phyloP scores from a whole-genome alignment of 2,113 vertebrate genomes.

The Cairina moschata region DNA sequence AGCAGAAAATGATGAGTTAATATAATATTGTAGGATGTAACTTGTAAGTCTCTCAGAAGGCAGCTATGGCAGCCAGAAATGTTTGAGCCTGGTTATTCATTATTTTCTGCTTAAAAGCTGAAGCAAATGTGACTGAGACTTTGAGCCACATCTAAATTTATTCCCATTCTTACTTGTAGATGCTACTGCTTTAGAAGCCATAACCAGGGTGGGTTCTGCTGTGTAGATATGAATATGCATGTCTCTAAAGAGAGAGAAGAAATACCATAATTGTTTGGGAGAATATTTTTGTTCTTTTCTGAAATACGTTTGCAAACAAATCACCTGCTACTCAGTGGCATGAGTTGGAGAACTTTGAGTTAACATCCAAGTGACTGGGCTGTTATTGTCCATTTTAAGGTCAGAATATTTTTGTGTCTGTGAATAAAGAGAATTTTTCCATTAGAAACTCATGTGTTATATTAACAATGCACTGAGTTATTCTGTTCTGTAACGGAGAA shows the following conservation, averaged over 20 bases:
- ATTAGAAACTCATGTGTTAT: background rate
- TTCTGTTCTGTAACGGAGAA: conserved; percentile 17
- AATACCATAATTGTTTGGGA: background rate
- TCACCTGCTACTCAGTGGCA: background rate
- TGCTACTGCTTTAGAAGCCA: background rate
- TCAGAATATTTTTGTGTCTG: background rate
- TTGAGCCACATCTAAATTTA: conserved; percentile 14
- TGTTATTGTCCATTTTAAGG: background rate
- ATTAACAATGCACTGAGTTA: background rate
- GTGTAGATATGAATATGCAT: background rate
- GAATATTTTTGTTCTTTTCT: background rate
- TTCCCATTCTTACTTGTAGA: background rate
- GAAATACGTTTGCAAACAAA: background rate
- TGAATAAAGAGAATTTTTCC: conserved; percentile 11
- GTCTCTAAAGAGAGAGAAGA: background rate
- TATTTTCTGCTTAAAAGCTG: conserved; percentile 54
- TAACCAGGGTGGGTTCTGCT: background rate
- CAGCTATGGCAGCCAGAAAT: conserved; percentile 54
- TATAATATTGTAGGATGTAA: conserved; percentile 70
- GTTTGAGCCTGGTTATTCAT: conserved; percentile 49
- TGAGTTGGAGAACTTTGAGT: background rate
- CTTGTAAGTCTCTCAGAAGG: conserved; percentile 68
- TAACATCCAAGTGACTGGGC: background rate
- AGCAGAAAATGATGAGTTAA: conserved; percentile 80
- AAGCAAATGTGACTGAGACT: conserved; percentile 66